Base-by-base conservation (phyloP, 2,888 invertebrate genomes). In the Spilarctia lutea region DNA sequence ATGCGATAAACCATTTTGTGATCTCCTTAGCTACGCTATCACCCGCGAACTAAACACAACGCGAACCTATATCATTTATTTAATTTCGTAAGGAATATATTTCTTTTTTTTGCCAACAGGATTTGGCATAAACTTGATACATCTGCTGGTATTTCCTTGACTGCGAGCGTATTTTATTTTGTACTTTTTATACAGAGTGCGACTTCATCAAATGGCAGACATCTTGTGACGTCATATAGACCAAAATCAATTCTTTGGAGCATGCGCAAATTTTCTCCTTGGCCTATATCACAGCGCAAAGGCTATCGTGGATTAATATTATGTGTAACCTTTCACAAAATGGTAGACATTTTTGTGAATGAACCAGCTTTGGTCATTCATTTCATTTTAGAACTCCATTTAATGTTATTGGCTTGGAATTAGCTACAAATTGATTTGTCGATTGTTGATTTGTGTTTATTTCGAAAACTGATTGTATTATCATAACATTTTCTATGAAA, bases 191-290 rank as follows among this genome's bases (percentile, higher is more conserved):
- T 91, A 92, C 93, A 88, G 89, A 92, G 90, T 89, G 88, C 83
- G 85, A 75, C 88, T 84, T 83, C 81, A 78, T 86, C 86, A 87
- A 87, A 84, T 85, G 89, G 90, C 89, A 84, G 93, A 91, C 95
- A 95, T 95, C 83, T 94, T 94, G 94, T 95, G 95, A 95, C 96
- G 95, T 96, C 94, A 94, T 88, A 73, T 74, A 81, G 77, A 81
- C 82, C 86, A 88, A 94, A 93, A 95, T 96, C 96, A 91, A 96
- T 96, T 83, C 82, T 89, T 90, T 88, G 76, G 88, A 83, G 93
- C 95, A 92, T 91, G 95, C 95, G 93, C 91, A 88, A 84, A 87
- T 75, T 87, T 89, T 92, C 89, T 88, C 94, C 94, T 94, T 94
- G 94, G 92, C 94, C 94, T 91, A 94, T 90, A 88, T 92, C 81